Evolutionary conservation across 2,113 vertebrate genomes (phyloP).

Genomic region (Carassius auratus): DNA sequence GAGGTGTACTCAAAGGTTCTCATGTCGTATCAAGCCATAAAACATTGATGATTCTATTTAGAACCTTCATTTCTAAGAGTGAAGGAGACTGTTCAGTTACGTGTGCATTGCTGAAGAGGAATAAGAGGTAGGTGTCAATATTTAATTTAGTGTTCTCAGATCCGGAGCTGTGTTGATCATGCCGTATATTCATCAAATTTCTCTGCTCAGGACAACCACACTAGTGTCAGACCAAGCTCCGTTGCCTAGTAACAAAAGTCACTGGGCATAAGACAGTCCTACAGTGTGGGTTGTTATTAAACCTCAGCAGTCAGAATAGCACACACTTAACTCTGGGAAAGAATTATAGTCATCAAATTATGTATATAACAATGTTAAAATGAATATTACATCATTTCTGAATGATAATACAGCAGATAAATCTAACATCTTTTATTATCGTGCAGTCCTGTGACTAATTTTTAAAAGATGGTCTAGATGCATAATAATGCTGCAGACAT

Average conservation of each 20-base stretch:
- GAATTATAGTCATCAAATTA: not conserved
- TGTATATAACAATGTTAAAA: not conserved
- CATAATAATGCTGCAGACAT: too few species aligned
- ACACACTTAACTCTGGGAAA: not conserved
- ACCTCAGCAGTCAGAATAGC: conserved; percentile 5
- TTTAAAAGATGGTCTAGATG: too few species aligned
- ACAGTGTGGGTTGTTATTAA: conserved; percentile 22
- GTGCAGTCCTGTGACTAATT: too few species aligned
- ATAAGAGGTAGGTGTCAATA: not conserved
- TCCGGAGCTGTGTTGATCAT: not conserved
- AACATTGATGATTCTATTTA: not conserved
- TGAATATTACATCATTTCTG: not conserved
- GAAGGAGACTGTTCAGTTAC: not conserved
- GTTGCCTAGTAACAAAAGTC: conserved; percentile 52
- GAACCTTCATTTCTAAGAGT: not conserved
- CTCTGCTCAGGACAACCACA: conserved; percentile 16
- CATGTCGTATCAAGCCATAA: too few species aligned
- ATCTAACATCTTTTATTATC: not conserved
- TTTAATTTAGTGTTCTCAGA: not conserved
- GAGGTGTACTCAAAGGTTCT: not conserved
- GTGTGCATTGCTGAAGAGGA: not conserved
- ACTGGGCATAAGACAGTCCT: conserved; percentile 26
- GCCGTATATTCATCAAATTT: not conserved
- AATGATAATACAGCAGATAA: not conserved
- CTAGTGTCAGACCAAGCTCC: conserved; percentile 33